phyloP scores from a whole-genome alignment of 2,113 vertebrate species.

The Xiphorhynchus elegans region DNA sequence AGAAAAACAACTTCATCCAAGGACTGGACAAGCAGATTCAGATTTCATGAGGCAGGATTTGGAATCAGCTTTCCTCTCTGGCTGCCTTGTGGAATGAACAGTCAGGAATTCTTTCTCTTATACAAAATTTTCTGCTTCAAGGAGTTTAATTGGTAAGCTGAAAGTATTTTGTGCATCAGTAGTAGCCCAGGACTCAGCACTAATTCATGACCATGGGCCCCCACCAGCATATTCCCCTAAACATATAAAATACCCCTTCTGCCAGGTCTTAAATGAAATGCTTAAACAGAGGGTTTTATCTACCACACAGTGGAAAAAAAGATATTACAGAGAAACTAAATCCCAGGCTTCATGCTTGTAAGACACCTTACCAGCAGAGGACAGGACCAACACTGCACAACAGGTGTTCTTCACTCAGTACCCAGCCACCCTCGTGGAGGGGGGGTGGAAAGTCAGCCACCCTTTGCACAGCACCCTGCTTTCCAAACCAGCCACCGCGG shows the following conservation, averaged over 20 bases:
- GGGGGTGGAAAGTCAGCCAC: not conserved
- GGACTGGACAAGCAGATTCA: not conserved
- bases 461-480: not conserved
- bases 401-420: not conserved
- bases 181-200: not conserved
- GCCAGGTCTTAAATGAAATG: not conserved
- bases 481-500: not conserved
- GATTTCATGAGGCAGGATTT: not conserved
- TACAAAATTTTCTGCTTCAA: not conserved
- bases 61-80: fast-evolving
- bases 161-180: not conserved
- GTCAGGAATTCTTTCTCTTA: not conserved
- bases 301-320: not conserved
- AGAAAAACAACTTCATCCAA: not conserved
- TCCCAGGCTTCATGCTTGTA: not conserved
- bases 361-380: not conserved
- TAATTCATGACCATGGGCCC: not conserved
- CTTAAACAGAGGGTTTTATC: not conserved
- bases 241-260: not conserved
- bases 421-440: too few relatives aligned
- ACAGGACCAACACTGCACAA: not conserved
- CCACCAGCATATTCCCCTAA: not conserved
- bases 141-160: not conserved
- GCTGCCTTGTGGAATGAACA: not conserved
- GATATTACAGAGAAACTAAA: not conserved